Evolutionary conservation across 92 coral and sea anemone genomes (phyloP), one percentile per base, ranked within the genome.

Genomic region (Phenganax subtilis): DNA sequence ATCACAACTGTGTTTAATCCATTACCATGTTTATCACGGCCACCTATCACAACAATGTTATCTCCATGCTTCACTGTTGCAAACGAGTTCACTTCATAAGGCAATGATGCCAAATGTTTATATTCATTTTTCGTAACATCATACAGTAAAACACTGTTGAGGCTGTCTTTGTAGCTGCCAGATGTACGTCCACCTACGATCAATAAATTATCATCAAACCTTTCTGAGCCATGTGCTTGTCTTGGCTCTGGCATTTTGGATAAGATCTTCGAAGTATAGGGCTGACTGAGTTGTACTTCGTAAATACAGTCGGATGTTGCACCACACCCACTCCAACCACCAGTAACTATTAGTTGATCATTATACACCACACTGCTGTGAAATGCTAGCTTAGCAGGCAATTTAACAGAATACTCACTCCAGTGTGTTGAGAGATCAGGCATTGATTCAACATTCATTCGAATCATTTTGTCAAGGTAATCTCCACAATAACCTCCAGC

Each of bases 41-140:
- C 71, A 64, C 71, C 71, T 4, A 17, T 64, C 9, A 64, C 71
- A 64, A 64, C 71, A 12, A 64, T 64, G 71, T 64, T 64, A n/a
- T 64, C 71, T 64, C 71, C 71, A 31, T 47, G 29, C 29, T 11
- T 64, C 71, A 12, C 71, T 7, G 71, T 64, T 64, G 71, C 71
- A 31, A 64, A 20, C 0, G 11, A 4, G 29, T 47, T 64, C 31
- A 64, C 71, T 64, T 64, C 65, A 59, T 59, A 59, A 16, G 65
- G 65, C 17, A 59, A 25, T 59, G 65, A 0, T 59, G 65, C 12
- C 65, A 59, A 3, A 16, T 59, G 65, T 59, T 59, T 59, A 16
- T 12, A 25, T 25, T 59, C 65, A 59, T 59, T 59, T 25, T 59
- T 59, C 0, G 12, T 59, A 5, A 59, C 17, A 59, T 59, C 65